Percentiles rank a stretch among this genome's conserved stretches.
Evolutionary conservation across 2,888 invertebrate species (phyloP).

Genomic region (Beris morrisii): DNA sequence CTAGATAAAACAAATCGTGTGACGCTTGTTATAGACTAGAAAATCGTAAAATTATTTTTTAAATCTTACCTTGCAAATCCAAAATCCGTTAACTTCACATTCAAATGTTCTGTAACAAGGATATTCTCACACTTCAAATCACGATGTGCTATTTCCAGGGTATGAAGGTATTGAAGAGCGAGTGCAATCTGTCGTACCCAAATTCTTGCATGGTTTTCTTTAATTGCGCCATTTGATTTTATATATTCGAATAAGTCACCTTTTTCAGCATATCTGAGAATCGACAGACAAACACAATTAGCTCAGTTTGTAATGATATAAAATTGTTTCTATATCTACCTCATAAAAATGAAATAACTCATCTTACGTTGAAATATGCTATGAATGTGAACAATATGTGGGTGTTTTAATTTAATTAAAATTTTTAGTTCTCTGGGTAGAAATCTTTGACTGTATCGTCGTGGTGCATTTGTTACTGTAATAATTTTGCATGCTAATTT

Average conservation of each 20-base stretch:
- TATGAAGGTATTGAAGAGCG: slow-evolving; percentile 71
- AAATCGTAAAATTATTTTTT: neutral
- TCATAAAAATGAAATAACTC: slow-evolving; percentile 77
- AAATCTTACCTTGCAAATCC: slow-evolving; percentile 66
- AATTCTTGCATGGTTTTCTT: slow-evolving; percentile 68
- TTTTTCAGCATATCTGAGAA: slow-evolving; percentile 65
- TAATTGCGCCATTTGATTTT: slow-evolving; percentile 67
- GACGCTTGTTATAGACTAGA: no score
- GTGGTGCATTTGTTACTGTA: slow-evolving; percentile 71
- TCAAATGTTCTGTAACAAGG: slow-evolving; percentile 70
- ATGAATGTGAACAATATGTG: slow-evolving; percentile 75
- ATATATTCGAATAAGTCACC: slow-evolving; percentile 78
- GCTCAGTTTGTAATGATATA: neutral
- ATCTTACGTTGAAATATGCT: slow-evolving; percentile 71
- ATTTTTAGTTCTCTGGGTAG: slow-evolving; percentile 81
- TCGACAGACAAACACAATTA: neutral
- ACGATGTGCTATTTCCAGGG: slow-evolving; percentile 73
- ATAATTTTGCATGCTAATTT: slow-evolving; percentile 73
- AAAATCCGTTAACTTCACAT: slow-evolving; percentile 80
- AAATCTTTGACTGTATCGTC: slow-evolving; percentile 78
- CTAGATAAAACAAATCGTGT: no score
- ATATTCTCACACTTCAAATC: slow-evolving; percentile 85
- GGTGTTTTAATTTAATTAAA: slow-evolving; percentile 73
- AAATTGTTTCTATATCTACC: slow-evolving; percentile 45
- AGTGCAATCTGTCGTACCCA: slow-evolving; percentile 73